A percentile compares a stretch with the other conserved stretches of the same genome.
Conservation (phyloP, 2,888 invertebrate genomes). For the Dryomyza anilis region DNA sequence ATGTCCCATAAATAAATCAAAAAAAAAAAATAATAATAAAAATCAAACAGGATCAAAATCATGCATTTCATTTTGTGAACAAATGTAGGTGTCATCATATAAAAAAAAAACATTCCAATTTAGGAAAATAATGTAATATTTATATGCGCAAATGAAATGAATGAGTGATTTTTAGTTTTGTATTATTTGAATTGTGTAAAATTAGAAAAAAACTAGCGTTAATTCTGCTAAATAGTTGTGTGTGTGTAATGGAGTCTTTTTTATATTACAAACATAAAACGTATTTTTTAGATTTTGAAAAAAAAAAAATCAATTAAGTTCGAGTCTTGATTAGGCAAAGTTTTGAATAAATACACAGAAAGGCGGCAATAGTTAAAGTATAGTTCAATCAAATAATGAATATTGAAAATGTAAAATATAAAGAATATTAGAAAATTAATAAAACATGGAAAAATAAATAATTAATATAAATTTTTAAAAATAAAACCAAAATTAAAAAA, state of each 20-base stretch:
- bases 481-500: no score
- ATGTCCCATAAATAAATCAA: constrained; percentile 63
- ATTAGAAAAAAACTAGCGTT: constrained; percentile 7
- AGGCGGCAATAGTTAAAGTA: no score
- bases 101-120: not conserved
- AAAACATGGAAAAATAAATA: no score
- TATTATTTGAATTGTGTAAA: no score
- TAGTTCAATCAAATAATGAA: no score
- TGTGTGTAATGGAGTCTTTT: not conserved
- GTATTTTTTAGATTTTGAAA: not conserved
- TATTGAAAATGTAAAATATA: no score
- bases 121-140: not conserved
- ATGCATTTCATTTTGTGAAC: constrained; percentile 49
- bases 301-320: not conserved
- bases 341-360: no score
- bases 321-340: constrained; percentile 31
- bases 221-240: not conserved
- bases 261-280: constrained; percentile 10
- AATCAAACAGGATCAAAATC: constrained; percentile 60
- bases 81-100: not conserved
- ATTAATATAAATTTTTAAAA: no score
- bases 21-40: constrained; percentile 61
- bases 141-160: constrained; percentile 13
- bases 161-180: constrained; percentile 9
- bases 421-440: no score